A percentile compares a stretch with the other conserved stretches of the same genome.
These are phyloP conservation scores for Platalea minor DNA, from an alignment of 2,797 vertebrate genomes.

Conservation along the genomic window DNA sequence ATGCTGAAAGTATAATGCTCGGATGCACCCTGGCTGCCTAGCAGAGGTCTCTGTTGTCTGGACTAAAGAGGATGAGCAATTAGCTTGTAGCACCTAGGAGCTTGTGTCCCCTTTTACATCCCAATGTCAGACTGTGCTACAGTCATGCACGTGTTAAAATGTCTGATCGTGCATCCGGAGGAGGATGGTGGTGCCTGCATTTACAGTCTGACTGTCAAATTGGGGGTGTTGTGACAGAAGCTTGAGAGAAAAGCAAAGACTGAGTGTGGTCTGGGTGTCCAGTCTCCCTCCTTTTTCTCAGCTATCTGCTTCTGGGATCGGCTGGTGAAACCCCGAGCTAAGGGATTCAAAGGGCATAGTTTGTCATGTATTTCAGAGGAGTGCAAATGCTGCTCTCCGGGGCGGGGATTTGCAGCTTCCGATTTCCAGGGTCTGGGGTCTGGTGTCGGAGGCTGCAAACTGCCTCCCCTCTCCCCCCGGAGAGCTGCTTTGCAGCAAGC, in stretches of 20 bases:
- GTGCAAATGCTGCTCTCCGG: fast-evolving
- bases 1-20: not conserved
- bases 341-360: not conserved
- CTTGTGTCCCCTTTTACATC: not conserved
- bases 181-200: not conserved
- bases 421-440: not conserved
- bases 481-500: not conserved
- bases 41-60: not conserved
- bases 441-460: not conserved
- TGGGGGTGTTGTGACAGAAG: too few species aligned
- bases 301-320: not conserved
- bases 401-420: not conserved
- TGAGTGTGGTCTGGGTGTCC: not conserved
- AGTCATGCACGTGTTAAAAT: not conserved
- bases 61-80: not conserved
- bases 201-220: not conserved
- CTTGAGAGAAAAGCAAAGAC: not conserved
- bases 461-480: not conserved
- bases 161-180: fast-evolving
- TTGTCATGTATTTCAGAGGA: not conserved
- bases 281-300: not conserved
- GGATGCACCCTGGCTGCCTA: constrained; percentile 22
- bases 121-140: not conserved
- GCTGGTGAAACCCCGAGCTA: not conserved
- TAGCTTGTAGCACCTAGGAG: not conserved